Evolutionary conservation across 1,140 invertebrate genomes (phyloP), one percentile per base, ranked within the genome.

Genomic region (Ridgeia piscesae): DNA sequence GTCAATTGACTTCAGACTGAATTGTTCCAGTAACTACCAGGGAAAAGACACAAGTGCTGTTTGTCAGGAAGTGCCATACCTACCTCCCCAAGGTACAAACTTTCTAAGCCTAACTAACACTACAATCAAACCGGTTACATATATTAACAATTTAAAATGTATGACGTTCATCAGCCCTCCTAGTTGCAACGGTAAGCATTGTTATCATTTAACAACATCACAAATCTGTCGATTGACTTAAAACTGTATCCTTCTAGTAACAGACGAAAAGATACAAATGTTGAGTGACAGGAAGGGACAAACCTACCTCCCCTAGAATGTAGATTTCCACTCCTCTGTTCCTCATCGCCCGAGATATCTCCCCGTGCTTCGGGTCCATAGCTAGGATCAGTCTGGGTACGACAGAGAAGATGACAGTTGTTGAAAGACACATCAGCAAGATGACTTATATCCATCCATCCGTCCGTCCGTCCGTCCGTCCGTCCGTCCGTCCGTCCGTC

Each of bases 291-390:
- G 33, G 89, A 90, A 35, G 21, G 2, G 89, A 90, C 89, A 92
- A n/a, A 89, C 93, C 58, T 93, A 95, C 95, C 94, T 95, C 95
- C 91, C 94, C 95, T 0, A 96, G 95, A 89, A 99, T 95, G 94
- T 97, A 99, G 93, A 99, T 98, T 96, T 99, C 99, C 0, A 99
- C 97, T 6, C 99, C 98, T 95, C 99, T 97, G 95, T 99, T 99
- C 93, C 99, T 97, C 99, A 99, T 99, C 0, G 99, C 99, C 94
- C 99, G 97, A 6, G 99, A 99, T 92, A 99, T 98, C 96, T 99
- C 98, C 58, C 95, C 99, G 96, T 98, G 97, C 94, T 97, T 97
- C 0, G 99, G 98, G 96, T 99, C 98, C 97, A 99, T 98, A 0
- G 98, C 98, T 58, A 99, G 97, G 95, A 99, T 99, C 33, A 99